phyloP scores from a whole-genome alignment of 2,113 vertebrate genomes.

The Hirundichthys speculiger region DNA sequence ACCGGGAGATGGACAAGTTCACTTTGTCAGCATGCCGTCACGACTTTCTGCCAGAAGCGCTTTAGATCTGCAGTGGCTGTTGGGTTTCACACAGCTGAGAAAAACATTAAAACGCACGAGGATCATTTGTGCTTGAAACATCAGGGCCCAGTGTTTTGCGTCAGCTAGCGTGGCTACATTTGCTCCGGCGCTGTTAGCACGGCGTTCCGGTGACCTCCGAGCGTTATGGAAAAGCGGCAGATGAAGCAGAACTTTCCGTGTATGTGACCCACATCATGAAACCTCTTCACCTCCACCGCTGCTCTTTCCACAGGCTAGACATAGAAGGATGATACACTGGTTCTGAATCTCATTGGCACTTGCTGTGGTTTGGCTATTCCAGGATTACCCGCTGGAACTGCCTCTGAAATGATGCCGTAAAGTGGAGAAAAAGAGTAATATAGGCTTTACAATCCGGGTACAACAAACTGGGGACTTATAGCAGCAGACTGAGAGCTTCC shows the following conservation, averaged over 20 bases:
- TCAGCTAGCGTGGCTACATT: constrained; percentile 24
- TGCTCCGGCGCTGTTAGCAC: constrained; percentile 46
- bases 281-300: constrained; percentile 45
- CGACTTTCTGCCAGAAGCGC: constrained; percentile 50
- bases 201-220: constrained; percentile 67
- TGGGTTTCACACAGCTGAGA: constrained; percentile 33
- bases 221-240: constrained; percentile 65
- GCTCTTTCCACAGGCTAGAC: constrained; percentile 69
- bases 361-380: constrained; percentile 46
- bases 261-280: constrained; percentile 67
- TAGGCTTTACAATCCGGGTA: constrained; percentile 3
- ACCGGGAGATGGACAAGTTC: constrained; percentile 64
- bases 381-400: constrained; percentile 35
- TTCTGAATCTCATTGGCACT: constrained; percentile 44
- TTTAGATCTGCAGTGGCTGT: constrained; percentile 15
- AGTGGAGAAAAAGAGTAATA: constrained; percentile 21
- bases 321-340: constrained; percentile 66
- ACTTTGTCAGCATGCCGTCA: constrained; percentile 44
- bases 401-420: constrained; percentile 27
- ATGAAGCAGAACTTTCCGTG: constrained; percentile 68
- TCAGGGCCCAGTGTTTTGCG: constrained; percentile 44
- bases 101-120: constrained; percentile 29
- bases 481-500: constrained; percentile 24
- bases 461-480: constrained; percentile 11
- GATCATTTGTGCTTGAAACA: constrained; percentile 52